These are phyloP conservation scores for Delichon dasypus DNA, from an alignment of 2,797 vertebrate species.

Conservation along the genomic window DNA sequence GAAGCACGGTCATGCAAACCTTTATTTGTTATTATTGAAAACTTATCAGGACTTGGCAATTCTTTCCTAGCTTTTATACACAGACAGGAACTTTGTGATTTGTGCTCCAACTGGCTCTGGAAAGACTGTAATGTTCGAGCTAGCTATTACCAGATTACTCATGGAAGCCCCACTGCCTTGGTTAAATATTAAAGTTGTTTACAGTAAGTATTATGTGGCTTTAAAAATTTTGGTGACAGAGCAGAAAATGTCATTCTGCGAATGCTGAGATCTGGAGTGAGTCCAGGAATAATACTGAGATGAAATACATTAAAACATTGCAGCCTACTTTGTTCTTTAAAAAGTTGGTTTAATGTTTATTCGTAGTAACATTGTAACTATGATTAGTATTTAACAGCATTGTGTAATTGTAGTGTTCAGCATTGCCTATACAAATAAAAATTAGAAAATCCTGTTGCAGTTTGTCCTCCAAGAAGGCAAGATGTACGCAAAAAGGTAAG, in stretches of 20 bases:
- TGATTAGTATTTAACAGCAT: not conserved
- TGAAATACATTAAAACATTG: not conserved
- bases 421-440: not conserved
- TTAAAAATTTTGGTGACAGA: conserved; percentile 6
- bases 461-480: not conserved
- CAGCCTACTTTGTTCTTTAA: not conserved
- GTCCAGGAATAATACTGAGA: not conserved
- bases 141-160: conserved; percentile 91
- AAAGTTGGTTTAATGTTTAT: not conserved
- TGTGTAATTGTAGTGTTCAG: not conserved
- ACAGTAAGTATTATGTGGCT: conserved; percentile 84
- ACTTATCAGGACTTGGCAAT: conserved; percentile 19
- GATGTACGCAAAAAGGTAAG: not conserved
- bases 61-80: conserved; percentile 89
- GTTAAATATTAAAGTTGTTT: conserved; percentile 93
- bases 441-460: not conserved
- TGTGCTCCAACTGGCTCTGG: conserved; percentile 97
- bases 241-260: not conserved
- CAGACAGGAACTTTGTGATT: conserved; percentile 91
- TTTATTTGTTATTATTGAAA: not conserved
- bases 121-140: conserved; percentile 95
- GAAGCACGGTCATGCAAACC: not conserved
- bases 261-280: not conserved
- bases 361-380: not conserved
- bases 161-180: conserved; percentile 91